Percentiles rank a stretch among this genome's conserved stretches.
Conservation (phyloP, 2,113 vertebrate genomes). For the Tamias sibiricus region DNA sequence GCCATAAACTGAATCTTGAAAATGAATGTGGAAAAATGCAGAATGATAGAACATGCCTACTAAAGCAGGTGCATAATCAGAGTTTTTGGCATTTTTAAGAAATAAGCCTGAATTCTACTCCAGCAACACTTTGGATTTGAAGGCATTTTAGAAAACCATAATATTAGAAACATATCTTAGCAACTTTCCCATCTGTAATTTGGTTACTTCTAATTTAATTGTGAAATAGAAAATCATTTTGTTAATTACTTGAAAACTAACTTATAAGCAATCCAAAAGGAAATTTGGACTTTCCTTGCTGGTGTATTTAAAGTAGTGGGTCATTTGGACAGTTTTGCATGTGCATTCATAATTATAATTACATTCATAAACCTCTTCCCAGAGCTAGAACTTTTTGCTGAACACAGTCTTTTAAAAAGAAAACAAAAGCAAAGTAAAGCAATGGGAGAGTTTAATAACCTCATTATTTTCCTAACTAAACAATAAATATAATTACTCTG, state of each 20-base stretch:
- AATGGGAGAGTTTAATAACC: neutral
- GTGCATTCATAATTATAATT: slow-evolving; percentile 63
- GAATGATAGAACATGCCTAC: neutral
- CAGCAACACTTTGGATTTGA: neutral
- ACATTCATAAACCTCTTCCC: slow-evolving; percentile 49
- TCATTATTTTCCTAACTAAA: slow-evolving; percentile 38
- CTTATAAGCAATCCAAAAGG: slow-evolving; percentile 26
- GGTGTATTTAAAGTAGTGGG: neutral
- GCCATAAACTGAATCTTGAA: slow-evolving; percentile 1
- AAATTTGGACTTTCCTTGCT: neutral
- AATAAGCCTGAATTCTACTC: neutral
- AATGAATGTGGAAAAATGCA: neutral
- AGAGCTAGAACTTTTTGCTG: slow-evolving; percentile 46
- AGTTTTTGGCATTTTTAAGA: neutral
- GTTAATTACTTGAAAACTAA: slow-evolving; percentile 71
- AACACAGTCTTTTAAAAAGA: slow-evolving; percentile 58
- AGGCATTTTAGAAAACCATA: neutral
- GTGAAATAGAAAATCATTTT: slow-evolving; percentile 60
- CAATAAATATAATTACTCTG: slow-evolving; percentile 55
- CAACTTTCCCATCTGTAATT: slow-evolving; percentile 51
- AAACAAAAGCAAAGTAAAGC: neutral
- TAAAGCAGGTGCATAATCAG: neutral
- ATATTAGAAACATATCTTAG: slow-evolving; percentile 36
- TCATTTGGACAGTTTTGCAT: slow-evolving; percentile 55
- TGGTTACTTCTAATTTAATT: slow-evolving; percentile 57